Evolutionary conservation across 2,888 invertebrate genomes (phyloP), one percentile per base, ranked within the genome.

Genomic region (Anarsia innoxiella): DNA sequence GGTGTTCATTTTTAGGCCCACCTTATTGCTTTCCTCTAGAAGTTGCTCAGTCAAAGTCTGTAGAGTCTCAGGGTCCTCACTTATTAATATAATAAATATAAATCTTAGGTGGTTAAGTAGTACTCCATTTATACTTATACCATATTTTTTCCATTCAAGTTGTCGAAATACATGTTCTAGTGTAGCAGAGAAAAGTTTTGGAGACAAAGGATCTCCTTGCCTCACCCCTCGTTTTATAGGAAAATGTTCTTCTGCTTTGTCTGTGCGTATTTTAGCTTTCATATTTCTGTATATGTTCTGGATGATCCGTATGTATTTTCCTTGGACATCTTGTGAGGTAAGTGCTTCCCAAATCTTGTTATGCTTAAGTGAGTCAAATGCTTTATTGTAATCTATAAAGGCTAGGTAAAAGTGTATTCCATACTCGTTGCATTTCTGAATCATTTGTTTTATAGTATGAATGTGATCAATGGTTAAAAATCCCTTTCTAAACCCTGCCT

Each of bases 341-440:
- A 26, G n/a, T 6, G 26, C n/a, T 26, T 9, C n/a, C 26, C 29
- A 36, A 1, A 36, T 23, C 6, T 2, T 8, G 13, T 13, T 13
- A 11, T 41, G 33, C 12, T 23, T 12, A 8, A 40, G 2, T 1
- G 16, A 30, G 26, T 43, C 43, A 23, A 41, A 40, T 1, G 41
- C 44, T 23, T 44, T 37, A 19, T 19, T 19, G 19, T 19, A 19
- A 4, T 37, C 40, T 1, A 40, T 28, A 30, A 40, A 40, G 5
- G 9, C 8, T 11, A 37, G 12, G 23, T 37, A 37, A 2, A 23
- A 14, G 34, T 5, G 12, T 15, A 12, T 11, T 11, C 12, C 16
- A 30, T 34, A 37, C 26, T 41, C 38, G 4, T 38, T 33, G 12
- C 16, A 35, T 40, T 38, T 43, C 27, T 43, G 28, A 9, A 42